phyloP scores from a whole-genome alignment of 92 coral and sea anemone genomes.

The Bergia sp. region DNA sequence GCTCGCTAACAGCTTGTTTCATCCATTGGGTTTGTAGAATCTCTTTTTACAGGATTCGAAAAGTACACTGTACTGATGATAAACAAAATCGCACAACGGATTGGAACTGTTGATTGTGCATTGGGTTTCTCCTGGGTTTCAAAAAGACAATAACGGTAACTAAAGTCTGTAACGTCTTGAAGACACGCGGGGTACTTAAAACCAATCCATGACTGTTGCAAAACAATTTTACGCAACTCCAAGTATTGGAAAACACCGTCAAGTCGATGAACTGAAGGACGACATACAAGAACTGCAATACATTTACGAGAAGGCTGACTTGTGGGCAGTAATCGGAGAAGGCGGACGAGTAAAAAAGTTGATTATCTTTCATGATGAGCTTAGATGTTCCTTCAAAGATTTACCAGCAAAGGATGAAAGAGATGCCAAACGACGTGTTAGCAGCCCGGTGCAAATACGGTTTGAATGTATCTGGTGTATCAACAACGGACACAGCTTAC shows the following conservation, averaged over 20 bases:
- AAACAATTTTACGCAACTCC: background rate
- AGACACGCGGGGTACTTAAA: too few relatives aligned
- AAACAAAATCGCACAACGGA: background rate
- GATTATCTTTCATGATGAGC: background rate
- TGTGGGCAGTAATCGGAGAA: background rate
- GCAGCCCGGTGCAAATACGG: background rate
- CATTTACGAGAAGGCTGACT: background rate
- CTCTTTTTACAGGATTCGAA: background rate
- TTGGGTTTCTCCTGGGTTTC: too few relatives aligned
- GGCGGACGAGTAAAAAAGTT: too few relatives aligned
- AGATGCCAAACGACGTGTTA: background rate
- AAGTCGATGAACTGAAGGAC: background rate
- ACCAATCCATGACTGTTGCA: background rate
- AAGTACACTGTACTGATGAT: background rate
- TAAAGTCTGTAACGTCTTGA: too few relatives aligned
- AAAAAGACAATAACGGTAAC: too few relatives aligned
- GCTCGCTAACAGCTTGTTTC: background rate
- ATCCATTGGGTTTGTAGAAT: background rate
- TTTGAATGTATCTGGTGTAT: constrained; percentile 1
- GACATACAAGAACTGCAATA: too few relatives aligned
- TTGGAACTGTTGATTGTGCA: too few relatives aligned
- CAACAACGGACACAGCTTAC: background rate
- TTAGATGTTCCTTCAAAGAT: background rate
- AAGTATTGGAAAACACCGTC: background rate
- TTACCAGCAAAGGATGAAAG: background rate